Evolutionary conservation across 92 coral and sea anemone species (phyloP).

Genomic region (Umimayanthus chanpuru): DNA sequence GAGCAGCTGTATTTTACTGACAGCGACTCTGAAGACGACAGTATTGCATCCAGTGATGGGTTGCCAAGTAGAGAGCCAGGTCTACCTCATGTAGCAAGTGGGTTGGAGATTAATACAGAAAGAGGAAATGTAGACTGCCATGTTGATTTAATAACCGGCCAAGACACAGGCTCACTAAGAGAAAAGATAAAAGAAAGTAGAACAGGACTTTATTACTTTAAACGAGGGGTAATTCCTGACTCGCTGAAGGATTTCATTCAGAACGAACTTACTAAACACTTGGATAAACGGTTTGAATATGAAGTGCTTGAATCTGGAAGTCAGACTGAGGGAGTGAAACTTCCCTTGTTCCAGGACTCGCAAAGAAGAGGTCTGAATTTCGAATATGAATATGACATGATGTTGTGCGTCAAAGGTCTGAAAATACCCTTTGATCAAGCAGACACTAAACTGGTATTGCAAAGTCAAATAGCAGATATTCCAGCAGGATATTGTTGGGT

Average conservation of each 20-base stretch:
- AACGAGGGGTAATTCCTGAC: constrained; percentile 7
- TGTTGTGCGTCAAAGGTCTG: not conserved
- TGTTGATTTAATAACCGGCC: not conserved
- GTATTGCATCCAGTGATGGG: not conserved
- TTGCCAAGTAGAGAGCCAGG: not conserved
- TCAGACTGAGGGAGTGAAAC: constrained; percentile 4
- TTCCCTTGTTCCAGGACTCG: not conserved
- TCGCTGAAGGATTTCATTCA: constrained; percentile 10
- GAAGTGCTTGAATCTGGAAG: constrained; percentile 12
- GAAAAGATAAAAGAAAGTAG: not conserved
- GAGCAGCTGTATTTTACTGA: not conserved
- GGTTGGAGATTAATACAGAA: not conserved
- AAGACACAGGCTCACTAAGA: not conserved
- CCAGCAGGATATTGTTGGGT: constrained; percentile 15
- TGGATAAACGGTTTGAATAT: not conserved
- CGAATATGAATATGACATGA: constrained; percentile 6
- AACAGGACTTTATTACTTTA: constrained; percentile 5
- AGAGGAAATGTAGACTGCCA: not conserved
- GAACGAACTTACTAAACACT: not conserved
- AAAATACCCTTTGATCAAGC: constrained; percentile 1
- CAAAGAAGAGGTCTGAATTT: not conserved
- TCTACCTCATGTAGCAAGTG: not conserved
- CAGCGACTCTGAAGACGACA: not conserved
- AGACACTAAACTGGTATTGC: not conserved
- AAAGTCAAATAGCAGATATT: not conserved